These are phyloP conservation scores for Eolophus roseicapilla DNA, from an alignment of 2,113 vertebrate species.

Conservation along the genomic window DNA sequence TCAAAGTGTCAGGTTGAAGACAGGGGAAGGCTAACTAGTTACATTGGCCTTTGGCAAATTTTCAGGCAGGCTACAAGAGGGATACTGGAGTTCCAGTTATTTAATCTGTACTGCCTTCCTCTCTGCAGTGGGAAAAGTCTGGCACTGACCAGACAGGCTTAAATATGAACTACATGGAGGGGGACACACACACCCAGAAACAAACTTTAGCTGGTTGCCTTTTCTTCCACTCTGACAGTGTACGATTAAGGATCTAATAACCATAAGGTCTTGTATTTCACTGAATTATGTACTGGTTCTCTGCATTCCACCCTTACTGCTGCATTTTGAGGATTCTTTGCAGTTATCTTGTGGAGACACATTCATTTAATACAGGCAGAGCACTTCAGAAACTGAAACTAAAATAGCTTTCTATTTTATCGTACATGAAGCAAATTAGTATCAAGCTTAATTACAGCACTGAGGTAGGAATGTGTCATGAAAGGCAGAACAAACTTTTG, in stretches of 20 bases:
- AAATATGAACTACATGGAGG: neutral
- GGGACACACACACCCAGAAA: neutral
- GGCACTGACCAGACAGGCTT: neutral
- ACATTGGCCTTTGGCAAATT: neutral
- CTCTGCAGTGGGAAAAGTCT: rapidly evolving
- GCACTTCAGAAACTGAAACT: neutral
- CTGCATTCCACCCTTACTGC: neutral
- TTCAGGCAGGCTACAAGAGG: neutral
- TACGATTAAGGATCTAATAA: neutral
- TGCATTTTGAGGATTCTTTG: neutral
- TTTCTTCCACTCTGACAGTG: neutral
- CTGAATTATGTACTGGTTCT: neutral
- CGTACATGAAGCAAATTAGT: neutral
- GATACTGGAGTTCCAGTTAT: neutral
- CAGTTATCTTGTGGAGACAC: neutral
- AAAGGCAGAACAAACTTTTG: neutral
- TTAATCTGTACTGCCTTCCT: neutral
- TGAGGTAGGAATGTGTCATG: neutral
- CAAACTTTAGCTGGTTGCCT: neutral
- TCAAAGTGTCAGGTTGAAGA: neutral
- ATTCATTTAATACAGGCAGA: neutral
- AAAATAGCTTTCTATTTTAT: neutral
- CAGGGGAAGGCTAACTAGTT: neutral
- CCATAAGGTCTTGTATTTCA: neutral
- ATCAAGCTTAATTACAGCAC: neutral